Conservation (phyloP, 1,140 invertebrate species). For the Drosophila punjabiensis region DNA sequence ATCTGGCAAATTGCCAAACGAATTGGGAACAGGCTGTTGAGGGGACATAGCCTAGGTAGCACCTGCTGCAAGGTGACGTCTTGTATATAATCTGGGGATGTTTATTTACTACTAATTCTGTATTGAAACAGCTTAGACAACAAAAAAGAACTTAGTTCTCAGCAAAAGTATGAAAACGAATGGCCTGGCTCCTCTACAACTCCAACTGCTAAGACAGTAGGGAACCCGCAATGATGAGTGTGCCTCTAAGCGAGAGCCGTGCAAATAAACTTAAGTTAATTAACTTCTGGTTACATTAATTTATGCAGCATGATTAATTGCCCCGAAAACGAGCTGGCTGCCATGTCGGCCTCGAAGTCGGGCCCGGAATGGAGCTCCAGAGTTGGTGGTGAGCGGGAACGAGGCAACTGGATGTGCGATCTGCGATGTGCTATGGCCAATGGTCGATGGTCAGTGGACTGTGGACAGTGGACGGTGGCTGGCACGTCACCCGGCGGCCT, state of each 20-base stretch:
- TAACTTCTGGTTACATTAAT: conserved; percentile 80
- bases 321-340: conserved; percentile 57
- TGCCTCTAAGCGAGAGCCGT: conserved; percentile 51
- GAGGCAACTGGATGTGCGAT: conserved; percentile 19
- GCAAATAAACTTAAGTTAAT: conserved; percentile 82
- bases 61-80: conserved; percentile 13
- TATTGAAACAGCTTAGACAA: too few species aligned
- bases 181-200: background rate
- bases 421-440: conserved; percentile 16
- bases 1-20: conserved; percentile 42
- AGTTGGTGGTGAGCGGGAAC: conserved; percentile 14
- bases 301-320: conserved; percentile 80
- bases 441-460: conserved; percentile 35
- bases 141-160: too few species aligned
- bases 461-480: conserved; percentile 44
- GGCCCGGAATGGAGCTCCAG: conserved; percentile 11
- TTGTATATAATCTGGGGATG: background rate
- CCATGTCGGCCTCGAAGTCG: conserved; percentile 45
- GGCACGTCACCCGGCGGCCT: conserved; percentile 62
- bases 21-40: conserved; percentile 21
- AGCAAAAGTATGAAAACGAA: background rate
- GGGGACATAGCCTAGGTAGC: background rate
- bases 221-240: conserved; percentile 30
- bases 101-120: background rate
- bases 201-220: background rate